Conservation (phyloP, 2,113 vertebrate genomes). For the Eulemur rufifrons region DNA sequence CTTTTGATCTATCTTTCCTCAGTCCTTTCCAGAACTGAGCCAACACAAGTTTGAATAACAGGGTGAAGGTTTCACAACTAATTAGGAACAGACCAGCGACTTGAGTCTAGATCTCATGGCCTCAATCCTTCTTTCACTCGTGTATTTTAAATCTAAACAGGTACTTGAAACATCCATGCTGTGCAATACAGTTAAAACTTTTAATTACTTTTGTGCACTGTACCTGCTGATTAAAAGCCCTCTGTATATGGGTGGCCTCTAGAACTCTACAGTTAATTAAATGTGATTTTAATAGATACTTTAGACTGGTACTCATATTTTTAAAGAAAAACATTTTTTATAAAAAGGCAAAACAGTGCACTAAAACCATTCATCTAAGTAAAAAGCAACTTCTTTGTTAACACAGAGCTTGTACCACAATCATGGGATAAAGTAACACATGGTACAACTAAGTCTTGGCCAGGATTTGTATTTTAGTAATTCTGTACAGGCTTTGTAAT, state of each 20-base stretch:
- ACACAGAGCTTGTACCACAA: neutral
- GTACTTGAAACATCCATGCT: neutral
- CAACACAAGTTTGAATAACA: neutral
- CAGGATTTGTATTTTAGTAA: neutral
- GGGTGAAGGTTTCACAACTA: neutral
- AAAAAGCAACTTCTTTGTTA: neutral
- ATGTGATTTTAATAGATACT: neutral
- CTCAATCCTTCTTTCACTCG: neutral
- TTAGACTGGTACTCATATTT: neutral
- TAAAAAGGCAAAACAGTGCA: neutral
- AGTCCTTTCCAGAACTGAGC: neutral
- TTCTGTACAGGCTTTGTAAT: neutral
- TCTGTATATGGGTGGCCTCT: neutral
- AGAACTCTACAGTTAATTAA: neutral
- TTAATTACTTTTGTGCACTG: neutral
- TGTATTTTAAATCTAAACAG: neutral
- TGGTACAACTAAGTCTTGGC: neutral
- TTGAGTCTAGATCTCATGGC: neutral
- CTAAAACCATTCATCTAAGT: neutral
- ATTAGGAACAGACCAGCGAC: neutral
- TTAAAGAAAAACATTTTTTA: conserved; percentile 19
- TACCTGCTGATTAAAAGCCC: neutral
- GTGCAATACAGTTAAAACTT: neutral
- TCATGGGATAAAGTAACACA: neutral
- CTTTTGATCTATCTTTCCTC: neutral